Evolutionary conservation across 2,797 vertebrate species (phyloP).

Genomic region (Luscinia megarhynchos): DNA sequence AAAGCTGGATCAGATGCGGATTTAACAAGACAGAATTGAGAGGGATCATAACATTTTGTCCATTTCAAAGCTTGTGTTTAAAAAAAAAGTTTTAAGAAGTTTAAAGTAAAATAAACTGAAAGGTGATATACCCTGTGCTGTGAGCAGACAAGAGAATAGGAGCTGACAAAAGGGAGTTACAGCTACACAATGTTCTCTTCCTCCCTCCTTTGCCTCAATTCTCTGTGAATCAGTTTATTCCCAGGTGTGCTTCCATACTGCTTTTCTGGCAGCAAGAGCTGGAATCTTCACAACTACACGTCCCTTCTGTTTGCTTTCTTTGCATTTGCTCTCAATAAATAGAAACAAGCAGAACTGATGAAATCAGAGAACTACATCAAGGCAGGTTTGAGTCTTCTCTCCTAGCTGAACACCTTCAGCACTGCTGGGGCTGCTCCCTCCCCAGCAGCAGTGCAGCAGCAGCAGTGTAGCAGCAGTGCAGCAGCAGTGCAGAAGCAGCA

Average conservation of each 20-base stretch:
- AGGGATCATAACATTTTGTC: neutral
- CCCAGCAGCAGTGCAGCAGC: neutral
- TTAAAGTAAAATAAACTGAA: neutral
- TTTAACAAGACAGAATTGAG: neutral
- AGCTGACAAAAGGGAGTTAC: neutral
- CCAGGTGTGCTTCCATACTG: neutral
- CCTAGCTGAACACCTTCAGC: neutral
- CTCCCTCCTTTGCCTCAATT: neutral
- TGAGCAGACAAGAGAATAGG: neutral
- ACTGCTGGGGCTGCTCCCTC: neutral
- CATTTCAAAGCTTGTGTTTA: neutral
- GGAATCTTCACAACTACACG: neutral
- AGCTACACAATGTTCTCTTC: neutral
- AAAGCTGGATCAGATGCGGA: neutral
- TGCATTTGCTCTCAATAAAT: neutral
- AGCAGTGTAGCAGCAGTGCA: neutral
- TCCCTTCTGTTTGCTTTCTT: neutral
- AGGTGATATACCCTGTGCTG: neutral
- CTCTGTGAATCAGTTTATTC: neutral
- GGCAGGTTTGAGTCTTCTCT: neutral
- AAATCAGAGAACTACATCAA: neutral
- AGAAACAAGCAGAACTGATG: neutral
- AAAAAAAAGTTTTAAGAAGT: too few relatives aligned
- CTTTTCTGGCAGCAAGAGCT: neutral
- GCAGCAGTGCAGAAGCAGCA: neutral